phyloP scores from a whole-genome alignment of 2,888 invertebrate genomes.

The Digitonthophagus gazella region DNA sequence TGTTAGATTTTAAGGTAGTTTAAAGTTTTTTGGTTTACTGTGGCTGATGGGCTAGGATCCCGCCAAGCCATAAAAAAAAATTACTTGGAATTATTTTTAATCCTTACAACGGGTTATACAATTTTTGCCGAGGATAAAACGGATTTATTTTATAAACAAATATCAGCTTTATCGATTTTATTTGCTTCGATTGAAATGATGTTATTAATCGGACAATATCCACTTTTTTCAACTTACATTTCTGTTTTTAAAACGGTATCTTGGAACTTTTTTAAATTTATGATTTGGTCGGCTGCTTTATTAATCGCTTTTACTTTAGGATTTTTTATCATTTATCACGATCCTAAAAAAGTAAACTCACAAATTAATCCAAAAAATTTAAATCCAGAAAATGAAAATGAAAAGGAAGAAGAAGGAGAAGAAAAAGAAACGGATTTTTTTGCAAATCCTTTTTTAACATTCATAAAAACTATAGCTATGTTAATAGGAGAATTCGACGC shows the following conservation, averaged over 20 bases:
- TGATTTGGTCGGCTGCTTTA: not conserved
- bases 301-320: not conserved
- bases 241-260: not conserved
- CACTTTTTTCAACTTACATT: not conserved
- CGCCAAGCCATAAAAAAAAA: too few relatives aligned
- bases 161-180: not conserved
- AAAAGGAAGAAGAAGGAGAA: too few relatives aligned
- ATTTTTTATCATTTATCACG: not conserved
- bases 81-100: not conserved
- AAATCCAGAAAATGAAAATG: too few relatives aligned
- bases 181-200: not conserved
- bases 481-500: not conserved
- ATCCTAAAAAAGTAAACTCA: not conserved
- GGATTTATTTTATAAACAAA: not conserved
- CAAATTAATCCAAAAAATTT: too few relatives aligned
- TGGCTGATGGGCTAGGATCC: too few relatives aligned
- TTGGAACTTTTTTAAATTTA: not conserved
- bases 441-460: not conserved
- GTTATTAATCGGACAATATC: not conserved
- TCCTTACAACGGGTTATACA: not conserved
- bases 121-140: not conserved
- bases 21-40: too few relatives aligned
- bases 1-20: too few relatives aligned
- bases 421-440: not conserved
- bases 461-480: not conserved